Percentiles rank a stretch among this genome's conserved stretches.
These are phyloP conservation scores for Marisa cornuarietis DNA, from an alignment of 1,140 invertebrate species.

Conservation along the genomic window DNA sequence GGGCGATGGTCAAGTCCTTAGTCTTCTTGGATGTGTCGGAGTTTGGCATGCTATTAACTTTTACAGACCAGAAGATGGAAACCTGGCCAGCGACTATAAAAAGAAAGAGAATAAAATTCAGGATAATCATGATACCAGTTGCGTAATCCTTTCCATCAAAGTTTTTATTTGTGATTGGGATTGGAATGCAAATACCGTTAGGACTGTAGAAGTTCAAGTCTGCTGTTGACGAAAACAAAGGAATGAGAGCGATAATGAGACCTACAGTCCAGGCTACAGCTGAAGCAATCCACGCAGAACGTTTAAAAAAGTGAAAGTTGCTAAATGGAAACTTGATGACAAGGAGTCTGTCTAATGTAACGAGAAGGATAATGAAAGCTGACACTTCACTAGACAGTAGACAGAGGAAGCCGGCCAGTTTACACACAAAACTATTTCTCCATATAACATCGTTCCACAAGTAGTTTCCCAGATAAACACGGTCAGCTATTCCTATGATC, in stretches of 20 bases:
- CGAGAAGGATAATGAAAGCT: neutral
- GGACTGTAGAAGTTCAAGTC: neutral
- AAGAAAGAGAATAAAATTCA: neutral
- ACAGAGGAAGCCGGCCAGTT: neutral
- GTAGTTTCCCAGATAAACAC: neutral
- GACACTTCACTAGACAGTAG: slow-evolving; percentile 1
- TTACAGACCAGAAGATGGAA: neutral
- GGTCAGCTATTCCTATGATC: neutral
- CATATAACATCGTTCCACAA: neutral
- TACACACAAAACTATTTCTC: neutral
- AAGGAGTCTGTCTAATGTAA: neutral
- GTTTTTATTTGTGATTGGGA: neutral
- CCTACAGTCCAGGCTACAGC: neutral
- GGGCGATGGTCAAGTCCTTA: neutral
- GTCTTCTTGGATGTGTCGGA: neutral
- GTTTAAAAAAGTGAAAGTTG: neutral
- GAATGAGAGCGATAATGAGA: neutral
- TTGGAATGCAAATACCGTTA: neutral
- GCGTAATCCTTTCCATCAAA: neutral
- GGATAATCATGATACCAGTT: neutral
- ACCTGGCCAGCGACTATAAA: neutral
- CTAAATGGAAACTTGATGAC: neutral
- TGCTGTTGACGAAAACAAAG: neutral
- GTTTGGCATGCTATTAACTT: neutral
- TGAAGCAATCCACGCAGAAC: neutral